Conservation (phyloP, 2,113 vertebrate species). For the Muntiacus reevesi region DNA sequence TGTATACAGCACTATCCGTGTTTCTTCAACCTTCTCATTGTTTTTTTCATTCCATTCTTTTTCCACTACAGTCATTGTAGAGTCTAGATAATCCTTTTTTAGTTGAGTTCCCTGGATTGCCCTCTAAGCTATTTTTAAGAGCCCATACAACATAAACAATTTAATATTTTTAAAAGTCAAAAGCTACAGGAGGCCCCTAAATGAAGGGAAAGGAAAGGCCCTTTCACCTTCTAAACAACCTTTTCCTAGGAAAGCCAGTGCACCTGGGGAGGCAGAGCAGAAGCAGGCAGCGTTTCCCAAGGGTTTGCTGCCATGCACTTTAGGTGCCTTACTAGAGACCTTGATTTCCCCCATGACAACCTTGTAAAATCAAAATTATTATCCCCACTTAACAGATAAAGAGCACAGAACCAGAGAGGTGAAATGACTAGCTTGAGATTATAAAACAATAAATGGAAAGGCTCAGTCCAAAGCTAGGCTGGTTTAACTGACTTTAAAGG, state of each 20-base stretch:
- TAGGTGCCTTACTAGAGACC: not conserved
- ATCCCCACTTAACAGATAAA: not conserved
- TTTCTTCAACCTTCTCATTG: not conserved
- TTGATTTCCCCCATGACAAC: not conserved
- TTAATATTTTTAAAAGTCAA: constrained; percentile 17
- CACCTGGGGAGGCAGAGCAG: not conserved
- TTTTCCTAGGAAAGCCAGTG: not conserved
- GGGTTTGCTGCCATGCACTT: not conserved
- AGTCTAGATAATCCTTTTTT: constrained; percentile 20
- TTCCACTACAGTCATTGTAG: not conserved
- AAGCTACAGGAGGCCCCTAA: not conserved
- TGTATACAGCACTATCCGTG: not conserved
- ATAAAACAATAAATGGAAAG: constrained; percentile 26
- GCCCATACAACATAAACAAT: constrained; percentile 25
- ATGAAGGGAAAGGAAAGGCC: not conserved
- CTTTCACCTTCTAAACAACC: constrained; percentile 23
- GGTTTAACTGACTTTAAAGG: not conserved
- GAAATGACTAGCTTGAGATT: not conserved
- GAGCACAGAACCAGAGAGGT: not conserved
- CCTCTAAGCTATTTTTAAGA: constrained; percentile 45
- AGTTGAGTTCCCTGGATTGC: constrained; percentile 10
- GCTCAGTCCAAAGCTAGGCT: not conserved
- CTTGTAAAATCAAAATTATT: not conserved
- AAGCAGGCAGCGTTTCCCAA: not conserved
- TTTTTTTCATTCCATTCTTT: not conserved